Base-by-base conservation (phyloP, 2,888 invertebrate species). In the Phlogophora meticulosa region DNA sequence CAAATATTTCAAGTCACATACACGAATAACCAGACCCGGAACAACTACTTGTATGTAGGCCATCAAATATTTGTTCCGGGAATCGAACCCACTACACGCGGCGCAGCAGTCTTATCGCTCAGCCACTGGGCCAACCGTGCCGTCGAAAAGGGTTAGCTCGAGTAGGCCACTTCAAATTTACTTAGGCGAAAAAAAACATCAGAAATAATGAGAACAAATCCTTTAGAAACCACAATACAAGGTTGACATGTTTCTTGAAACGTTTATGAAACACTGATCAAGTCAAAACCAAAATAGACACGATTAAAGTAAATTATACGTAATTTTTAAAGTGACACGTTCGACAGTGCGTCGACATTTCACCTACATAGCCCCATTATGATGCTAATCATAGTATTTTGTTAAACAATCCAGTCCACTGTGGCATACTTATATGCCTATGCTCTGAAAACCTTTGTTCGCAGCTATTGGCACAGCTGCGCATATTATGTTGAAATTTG, bases 321-420 rank as follows among this genome's bases (percentile, higher is more conserved):
- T 17, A 34, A 34, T 13, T 43, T 45, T 11, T 36, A 64, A 77
- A 60, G 48, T 24, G 20, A 20, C 42, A 15, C 34, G 28, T 61
- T 61, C 34, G 17, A 46, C 49, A 56, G 57, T 43, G 17, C 81
- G 48, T 66, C 65, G 72, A 72, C 66, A 70, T 76, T 72, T 76
- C 66, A 66, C 68, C 66, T 43, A 81, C 67, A 72, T 72, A 51
- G 34, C 5, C 0, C 60, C 53, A 76, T 81, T 81, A 66, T 81
- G 20, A 82, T 82, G 86, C 75, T 83, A 86, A 86, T 86, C 51
- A 72, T 72, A 17, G 58, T 28, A 38, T 62, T 42, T 59, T 56
- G 48, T 56, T 24, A 51, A 76, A 80, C 60, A 76, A 74, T 67
- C 42, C 51, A 60, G 38, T 46, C 4, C 58, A 52, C 57, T 43